phyloP scores from a whole-genome alignment of 2,797 vertebrate species.

The Thaleichthys pacificus region DNA sequence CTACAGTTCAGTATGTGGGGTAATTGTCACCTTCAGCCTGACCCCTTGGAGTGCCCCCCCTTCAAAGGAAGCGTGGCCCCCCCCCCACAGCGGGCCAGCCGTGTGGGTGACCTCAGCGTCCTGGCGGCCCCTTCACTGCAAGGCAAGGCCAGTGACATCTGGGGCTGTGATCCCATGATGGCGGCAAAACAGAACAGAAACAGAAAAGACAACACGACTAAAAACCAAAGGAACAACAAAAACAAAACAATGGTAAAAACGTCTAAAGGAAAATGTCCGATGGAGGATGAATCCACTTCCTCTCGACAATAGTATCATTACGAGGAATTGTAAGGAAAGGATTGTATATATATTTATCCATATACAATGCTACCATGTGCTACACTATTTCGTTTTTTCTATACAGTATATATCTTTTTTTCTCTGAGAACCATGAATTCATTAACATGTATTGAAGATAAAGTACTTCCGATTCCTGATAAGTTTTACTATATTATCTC shows the following conservation, averaged over 20 bases:
- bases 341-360: too few relatives aligned
- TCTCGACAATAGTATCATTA: neutral
- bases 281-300: conserved; percentile 53
- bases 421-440: neutral
- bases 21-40: conserved; percentile 84
- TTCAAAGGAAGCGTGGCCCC: conserved; percentile 67
- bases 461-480: too few relatives aligned
- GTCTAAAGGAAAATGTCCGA: conserved; percentile 62
- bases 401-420: neutral
- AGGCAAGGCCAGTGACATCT: conserved; percentile 84
- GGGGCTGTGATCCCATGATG: conserved; percentile 82
- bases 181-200: conserved; percentile 72
- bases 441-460: too few relatives aligned
- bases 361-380: neutral
- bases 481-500: conserved; percentile 12
- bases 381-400: neutral
- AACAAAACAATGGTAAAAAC: conserved; percentile 70
- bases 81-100: conserved; percentile 60
- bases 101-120: conserved; percentile 69
- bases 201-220: conserved; percentile 60
- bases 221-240: conserved; percentile 66
- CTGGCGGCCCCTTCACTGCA: conserved; percentile 77
- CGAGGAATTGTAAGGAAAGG: neutral
- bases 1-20: conserved; percentile 76
- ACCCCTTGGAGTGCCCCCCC: conserved; percentile 72